A percentile compares a stretch with the other conserved stretches of the same genome.
Evolutionary conservation across 2,113 vertebrate species (phyloP).

Genomic region (Piliocolobus tephrosceles): DNA sequence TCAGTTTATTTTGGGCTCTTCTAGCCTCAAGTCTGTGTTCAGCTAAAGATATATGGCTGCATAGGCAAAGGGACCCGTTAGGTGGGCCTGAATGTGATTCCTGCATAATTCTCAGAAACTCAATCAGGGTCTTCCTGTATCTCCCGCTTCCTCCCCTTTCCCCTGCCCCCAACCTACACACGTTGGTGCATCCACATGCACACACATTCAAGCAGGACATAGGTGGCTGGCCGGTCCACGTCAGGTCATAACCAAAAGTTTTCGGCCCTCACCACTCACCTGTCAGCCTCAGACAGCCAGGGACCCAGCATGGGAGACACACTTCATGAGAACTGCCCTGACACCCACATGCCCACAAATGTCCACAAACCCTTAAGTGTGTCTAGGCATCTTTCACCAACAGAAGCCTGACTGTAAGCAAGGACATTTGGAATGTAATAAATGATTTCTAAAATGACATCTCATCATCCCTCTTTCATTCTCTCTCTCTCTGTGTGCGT

Average conservation of each 20-base stretch:
- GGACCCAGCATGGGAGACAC: not conserved
- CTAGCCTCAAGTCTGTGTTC: conserved; percentile 7
- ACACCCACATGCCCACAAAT: not conserved
- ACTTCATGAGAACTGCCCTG: not conserved
- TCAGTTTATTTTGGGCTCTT: conserved; percentile 39
- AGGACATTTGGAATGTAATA: not conserved
- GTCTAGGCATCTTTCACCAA: not conserved
- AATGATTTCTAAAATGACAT: conserved; percentile 10
- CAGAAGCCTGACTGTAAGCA: not conserved
- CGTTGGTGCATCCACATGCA: rapidly evolving
- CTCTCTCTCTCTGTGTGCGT: conserved; percentile 39
- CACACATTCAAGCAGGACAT: not conserved
- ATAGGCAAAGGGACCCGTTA: not conserved
- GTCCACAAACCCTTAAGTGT: not conserved
- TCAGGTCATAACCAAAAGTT: not conserved
- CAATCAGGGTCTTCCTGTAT: not conserved
- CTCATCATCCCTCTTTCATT: not conserved
- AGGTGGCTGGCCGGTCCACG: not conserved
- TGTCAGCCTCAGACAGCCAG: not conserved
- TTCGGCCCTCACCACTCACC: not conserved
- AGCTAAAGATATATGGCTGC: not conserved
- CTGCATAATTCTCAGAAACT: not conserved
- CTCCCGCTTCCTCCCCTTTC: not conserved
- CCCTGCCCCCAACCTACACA: not conserved
- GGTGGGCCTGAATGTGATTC: not conserved